Percentiles rank a stretch among this genome's conserved stretches.
These are phyloP conservation scores for Oryctes rhinoceros DNA, from an alignment of 1,140 invertebrate genomes.

Conservation along the genomic window DNA sequence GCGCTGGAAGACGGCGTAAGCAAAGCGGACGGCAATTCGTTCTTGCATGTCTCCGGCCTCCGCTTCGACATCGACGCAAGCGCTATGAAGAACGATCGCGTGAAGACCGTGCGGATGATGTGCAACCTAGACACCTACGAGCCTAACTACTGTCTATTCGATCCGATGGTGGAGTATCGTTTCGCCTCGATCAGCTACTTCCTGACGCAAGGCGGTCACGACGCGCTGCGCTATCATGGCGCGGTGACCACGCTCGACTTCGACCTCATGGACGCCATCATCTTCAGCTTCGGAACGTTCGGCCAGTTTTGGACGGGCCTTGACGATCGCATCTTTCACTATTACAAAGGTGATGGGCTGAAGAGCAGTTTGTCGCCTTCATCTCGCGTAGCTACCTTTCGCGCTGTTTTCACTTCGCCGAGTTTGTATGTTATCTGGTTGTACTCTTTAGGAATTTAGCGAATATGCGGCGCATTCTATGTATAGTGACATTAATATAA, in stretches of 20 bases:
- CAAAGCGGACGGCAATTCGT: too few relatives aligned
- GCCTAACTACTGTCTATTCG: too few relatives aligned
- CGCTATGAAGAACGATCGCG: too few relatives aligned
- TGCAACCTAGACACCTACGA: too few relatives aligned
- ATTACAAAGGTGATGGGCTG: background rate
- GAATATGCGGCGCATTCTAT: too few relatives aligned
- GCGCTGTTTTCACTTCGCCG: background rate
- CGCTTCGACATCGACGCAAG: too few relatives aligned
- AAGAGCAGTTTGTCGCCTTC: background rate
- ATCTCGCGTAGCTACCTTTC: background rate
- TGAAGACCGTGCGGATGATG: too few relatives aligned
- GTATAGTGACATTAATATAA: too few relatives aligned
- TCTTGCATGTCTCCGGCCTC: too few relatives aligned
- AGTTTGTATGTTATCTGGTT: too few relatives aligned
- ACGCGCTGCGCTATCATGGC: background rate
- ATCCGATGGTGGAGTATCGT: background rate
- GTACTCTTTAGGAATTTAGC: too few relatives aligned
- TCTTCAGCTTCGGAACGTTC: background rate
- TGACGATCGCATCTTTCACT: conserved; percentile 11
- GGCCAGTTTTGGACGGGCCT: background rate
- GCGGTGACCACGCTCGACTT: background rate
- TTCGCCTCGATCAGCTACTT: background rate
- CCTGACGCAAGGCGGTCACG: background rate
- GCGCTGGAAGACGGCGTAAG: too few relatives aligned
- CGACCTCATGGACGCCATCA: conserved; percentile 6